A percentile compares a stretch with the other conserved stretches of the same genome.
These are phyloP conservation scores for Podargus strigoides DNA, from an alignment of 2,797 vertebrate genomes.

Conservation along the genomic window DNA sequence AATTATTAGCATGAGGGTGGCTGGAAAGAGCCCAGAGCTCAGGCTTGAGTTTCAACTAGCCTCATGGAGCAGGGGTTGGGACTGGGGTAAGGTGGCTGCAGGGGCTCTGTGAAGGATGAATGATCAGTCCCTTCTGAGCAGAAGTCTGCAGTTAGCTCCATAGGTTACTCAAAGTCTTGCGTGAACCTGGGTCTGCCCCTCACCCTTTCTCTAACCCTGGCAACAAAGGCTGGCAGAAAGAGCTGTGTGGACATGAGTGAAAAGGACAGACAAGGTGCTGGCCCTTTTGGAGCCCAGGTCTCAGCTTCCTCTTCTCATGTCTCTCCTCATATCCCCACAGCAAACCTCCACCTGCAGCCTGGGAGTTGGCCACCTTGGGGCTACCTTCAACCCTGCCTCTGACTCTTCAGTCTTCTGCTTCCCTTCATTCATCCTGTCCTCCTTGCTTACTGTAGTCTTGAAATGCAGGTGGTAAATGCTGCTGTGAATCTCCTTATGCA, in stretches of 20 bases:
- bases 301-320: background rate
- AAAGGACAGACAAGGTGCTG: background rate
- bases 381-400: background rate
- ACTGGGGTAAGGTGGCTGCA: background rate
- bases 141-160: background rate
- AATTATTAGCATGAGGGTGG: background rate
- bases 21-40: background rate
- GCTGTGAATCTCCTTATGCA: background rate
- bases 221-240: background rate
- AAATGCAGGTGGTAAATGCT: background rate
- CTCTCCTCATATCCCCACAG: background rate
- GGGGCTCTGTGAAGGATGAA: background rate
- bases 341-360: background rate
- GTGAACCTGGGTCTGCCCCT: background rate
- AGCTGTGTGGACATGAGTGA: fast-evolving
- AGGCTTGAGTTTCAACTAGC: background rate
- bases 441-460: background rate
- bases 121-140: background rate
- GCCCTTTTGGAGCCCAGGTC: background rate
- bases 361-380: background rate
- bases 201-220: background rate
- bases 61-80: fast-evolving
- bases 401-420: background rate
- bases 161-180: background rate
- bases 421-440: background rate